Base-by-base conservation (phyloP, 2,888 invertebrate genomes). In the Trypoxylon attenuatum region DNA sequence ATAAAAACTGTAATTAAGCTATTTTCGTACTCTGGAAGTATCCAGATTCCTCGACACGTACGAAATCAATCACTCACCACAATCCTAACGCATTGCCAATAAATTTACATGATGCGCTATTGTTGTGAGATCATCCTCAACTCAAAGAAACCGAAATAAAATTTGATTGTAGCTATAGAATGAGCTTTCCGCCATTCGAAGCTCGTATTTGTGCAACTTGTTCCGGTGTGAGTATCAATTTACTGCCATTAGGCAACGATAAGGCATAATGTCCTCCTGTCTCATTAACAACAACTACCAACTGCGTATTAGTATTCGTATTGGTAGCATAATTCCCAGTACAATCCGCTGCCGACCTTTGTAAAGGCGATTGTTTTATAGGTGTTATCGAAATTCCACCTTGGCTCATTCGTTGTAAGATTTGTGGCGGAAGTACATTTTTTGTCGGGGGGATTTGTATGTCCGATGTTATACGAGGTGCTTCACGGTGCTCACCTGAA, bases 201-300 rank as follows among this genome's bases (percentile, higher is more conserved):
- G 86, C 86, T 51, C 87, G 77, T 23, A 87, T 86, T 62, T 87
- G 85, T 0, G 87, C 87, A 1, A 87, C 84, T 53, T 87, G 87
- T 52, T 87, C 86, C 2, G 84, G 84, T 1, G 87, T 87, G 0
- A 87, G 77, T 25, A 87, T 87, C 0, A 87, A 71, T 60, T 86
- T 87, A 57, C 86, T 84, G 0, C 87, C 87, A 42, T 87, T 86
- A 0, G 87, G 86, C 10, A 87, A 61, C n/a, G 85, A 82, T 25
- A 87, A 72, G 5, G 87, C 87, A 56, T 87, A 87, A 67, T 87
- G 86, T 57, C 84, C 86, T 29, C 86, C 86, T 0, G 85, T 85
- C 56, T 87, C 86, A 38, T 87, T 87, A 0, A 86, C 85, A 2
- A 87, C 86, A 0, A 87, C 86, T 2, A 87, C 85, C 5, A 87